A percentile compares a stretch with the other conserved stretches of the same genome.
Conservation (phyloP, 1,140 invertebrate genomes). For the Venturia canescens region DNA sequence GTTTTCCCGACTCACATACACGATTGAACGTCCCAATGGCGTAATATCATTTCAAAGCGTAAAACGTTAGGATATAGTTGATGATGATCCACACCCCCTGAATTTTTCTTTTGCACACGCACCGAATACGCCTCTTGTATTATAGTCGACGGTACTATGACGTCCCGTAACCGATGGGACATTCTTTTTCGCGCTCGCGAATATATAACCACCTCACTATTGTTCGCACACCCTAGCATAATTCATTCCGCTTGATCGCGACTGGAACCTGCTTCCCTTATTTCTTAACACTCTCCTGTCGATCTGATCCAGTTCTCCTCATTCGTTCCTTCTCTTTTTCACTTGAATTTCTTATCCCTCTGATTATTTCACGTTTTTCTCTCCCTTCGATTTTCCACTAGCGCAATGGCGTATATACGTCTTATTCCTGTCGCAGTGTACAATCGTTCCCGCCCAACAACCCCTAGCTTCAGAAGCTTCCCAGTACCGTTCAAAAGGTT, state of each 20-base stretch:
- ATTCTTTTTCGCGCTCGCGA: background rate
- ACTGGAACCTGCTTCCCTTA: conserved; percentile 1
- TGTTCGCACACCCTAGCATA: conserved; percentile 21
- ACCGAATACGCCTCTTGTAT: conserved; percentile 18
- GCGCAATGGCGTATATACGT: background rate
- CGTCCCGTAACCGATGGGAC: background rate
- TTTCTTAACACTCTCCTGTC: conserved; percentile 16
- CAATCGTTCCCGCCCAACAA: background rate
- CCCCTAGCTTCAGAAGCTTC: background rate
- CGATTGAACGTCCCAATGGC: background rate
- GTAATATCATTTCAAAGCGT: background rate
- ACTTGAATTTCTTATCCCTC: background rate
- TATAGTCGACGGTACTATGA: background rate
- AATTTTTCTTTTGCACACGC: background rate
- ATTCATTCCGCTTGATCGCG: conserved; percentile 24
- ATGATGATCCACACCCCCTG: background rate
- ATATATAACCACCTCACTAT: conserved; percentile 29
- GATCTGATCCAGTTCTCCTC: conserved; percentile 4
- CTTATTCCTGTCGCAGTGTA: conserved; percentile 9
- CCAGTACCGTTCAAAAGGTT: background rate
- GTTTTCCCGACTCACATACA: background rate
- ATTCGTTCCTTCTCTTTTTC: background rate
- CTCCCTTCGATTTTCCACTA: background rate
- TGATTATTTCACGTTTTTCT: conserved; percentile 23
- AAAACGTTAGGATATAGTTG: background rate